Evolutionary conservation across 37 sponge, comb jelly and placozoan species (phyloP), one percentile per base, ranked within the genome.

Genomic region (Chondrilla cf. caribensis): DNA sequence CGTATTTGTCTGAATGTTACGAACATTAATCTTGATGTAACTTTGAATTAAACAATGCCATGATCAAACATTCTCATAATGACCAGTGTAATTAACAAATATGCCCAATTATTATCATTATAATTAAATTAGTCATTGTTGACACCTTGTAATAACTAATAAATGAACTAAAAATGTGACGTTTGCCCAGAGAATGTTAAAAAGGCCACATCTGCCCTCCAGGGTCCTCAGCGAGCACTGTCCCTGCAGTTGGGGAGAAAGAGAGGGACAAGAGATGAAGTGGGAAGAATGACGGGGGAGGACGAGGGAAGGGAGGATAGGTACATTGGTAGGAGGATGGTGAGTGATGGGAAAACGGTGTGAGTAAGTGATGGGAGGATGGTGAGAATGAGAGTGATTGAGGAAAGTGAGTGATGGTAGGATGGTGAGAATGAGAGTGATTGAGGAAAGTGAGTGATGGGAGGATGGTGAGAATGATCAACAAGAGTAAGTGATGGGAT

Each of bases 161-260:
- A 67, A 67, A 67, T 67, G 68, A 9, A 67, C 68, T 67, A 67
- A 67, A 67, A 67, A 67, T 67, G 68, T 67, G 29, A 47, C 51
- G 51, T 47, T 47, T 47, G 68, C 68, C 35, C 68, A 47, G 51
- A 67, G 68, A 67, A 67, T 67, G 68, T 33, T 67, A 67, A 67
- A 67, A 67, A 67, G 35, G 51, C 68, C 68, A 33, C 68, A 28
- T 29, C 35, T 31, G 68, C 35, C 35, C 35, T 67, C 7, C 68
- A 67, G 33, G 68, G 33, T 33, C 31, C 33, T 33, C 40, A 73
- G 19, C 76, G 76, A 73, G 76, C 76, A 73, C 76, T 37, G 21
- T 73, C 76, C 76, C 76, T 73, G 43, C 24, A 39, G 2, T 40
- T n/a, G 25, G 14, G 36, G 76, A 42, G 41, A 39, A 9, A 73